Base-by-base conservation (phyloP, 2,888 invertebrate species). In the Hydropsyche betteni region DNA sequence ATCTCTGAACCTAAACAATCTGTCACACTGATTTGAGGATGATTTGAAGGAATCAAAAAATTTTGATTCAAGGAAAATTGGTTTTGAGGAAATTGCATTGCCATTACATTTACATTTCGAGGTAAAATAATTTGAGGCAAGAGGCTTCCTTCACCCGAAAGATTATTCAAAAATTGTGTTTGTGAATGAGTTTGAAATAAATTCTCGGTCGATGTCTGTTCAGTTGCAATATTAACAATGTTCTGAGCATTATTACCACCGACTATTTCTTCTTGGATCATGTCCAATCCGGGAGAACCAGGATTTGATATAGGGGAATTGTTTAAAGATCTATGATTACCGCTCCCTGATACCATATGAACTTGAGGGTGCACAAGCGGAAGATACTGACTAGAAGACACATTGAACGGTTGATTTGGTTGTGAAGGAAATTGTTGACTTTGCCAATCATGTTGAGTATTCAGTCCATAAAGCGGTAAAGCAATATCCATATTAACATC, bases 11-110 rank as follows among this genome's bases (percentile, higher is more conserved):
- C 97, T 74, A 94, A 88, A 73, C 96, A 96, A 83, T 97, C 97
- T 0, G 97, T 97, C 8, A 97, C 89, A 80, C 95, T 96, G 77
- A 97, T 97, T 84, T 96, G 96, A 0, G 97, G 96, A 83, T 93
- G 91, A 61, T 86, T 86, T 10, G 73, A 68, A 3, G 76, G 77
- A 38, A 74, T 33, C 64, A 74, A 55, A 68, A 61, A 79, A 12
- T 77, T 77, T 12, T 53, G 70, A 16, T 69, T 69, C 4, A 55
- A n/a, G 24, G 44, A 55, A 73, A 69, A 68, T 14, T 52, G 36
- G 64, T 76, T 68, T 14, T 61, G 69, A 4, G 73, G 14, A 52
- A 76, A 76, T 24, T 76, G 75, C 36, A 38, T 68, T 6, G 77
- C 16, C 44, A 78, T 68, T 5, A 69, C 12, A 52, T 74, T 73